Conservation (phyloP, 2,113 vertebrate genomes). For the Corapipo altera region DNA sequence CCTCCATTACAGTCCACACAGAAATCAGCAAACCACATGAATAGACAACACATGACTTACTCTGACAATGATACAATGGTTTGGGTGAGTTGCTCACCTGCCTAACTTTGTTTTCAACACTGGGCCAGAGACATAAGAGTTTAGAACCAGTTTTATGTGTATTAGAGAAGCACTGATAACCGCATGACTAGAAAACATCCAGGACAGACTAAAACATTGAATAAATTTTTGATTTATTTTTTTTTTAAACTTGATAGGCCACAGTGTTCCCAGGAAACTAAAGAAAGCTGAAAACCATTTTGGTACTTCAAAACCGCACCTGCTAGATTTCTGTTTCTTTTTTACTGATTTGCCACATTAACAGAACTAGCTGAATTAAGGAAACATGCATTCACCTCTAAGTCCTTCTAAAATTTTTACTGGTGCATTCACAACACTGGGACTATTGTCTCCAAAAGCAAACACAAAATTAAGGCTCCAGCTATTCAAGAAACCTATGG, state of each 20-base stretch:
- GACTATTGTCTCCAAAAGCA: not conserved
- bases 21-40: not conserved
- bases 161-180: not conserved
- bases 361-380: not conserved
- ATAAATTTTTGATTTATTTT: not conserved
- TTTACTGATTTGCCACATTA: not conserved
- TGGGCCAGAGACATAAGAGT: not conserved
- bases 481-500: not conserved
- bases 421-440: not conserved
- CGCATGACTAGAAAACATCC: not conserved
- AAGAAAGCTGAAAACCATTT: not conserved
- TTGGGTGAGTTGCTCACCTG: not conserved
- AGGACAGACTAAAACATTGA: not conserved
- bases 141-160: not conserved
- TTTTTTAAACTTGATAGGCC: not conserved
- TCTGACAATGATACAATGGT: not conserved
- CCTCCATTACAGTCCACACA: not conserved
- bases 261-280: not conserved
- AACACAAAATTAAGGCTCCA: not conserved
- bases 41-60: not conserved
- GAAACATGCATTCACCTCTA: not conserved
- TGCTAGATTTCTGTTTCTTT: not conserved
- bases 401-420: not conserved
- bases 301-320: not conserved
- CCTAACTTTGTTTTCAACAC: not conserved